Percentiles rank a stretch among this genome's conserved stretches.
Evolutionary conservation across 2,888 invertebrate genomes (phyloP).

Genomic region (Parasteatoda lunata): DNA sequence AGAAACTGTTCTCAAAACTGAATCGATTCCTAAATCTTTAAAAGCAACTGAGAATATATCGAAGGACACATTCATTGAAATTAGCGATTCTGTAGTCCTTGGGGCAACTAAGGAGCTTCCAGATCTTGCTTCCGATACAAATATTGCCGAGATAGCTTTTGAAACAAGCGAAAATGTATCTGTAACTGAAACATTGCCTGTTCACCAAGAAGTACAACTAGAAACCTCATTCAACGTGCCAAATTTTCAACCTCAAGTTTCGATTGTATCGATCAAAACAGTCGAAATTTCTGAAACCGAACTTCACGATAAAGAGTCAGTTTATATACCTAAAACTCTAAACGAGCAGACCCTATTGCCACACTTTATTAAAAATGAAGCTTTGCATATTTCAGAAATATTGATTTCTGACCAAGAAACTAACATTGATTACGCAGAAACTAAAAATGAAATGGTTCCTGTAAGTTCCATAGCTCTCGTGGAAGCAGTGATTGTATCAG

Average conservation of each 20-base stretch:
- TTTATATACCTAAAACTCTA: constrained; percentile 17
- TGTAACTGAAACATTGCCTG: constrained; percentile 47
- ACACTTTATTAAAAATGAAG: constrained; percentile 49
- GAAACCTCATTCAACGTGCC: background rate
- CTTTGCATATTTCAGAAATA: constrained; percentile 58
- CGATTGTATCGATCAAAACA: constrained; percentile 38
- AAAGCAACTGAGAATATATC: constrained; percentile 28
- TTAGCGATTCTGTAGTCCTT: constrained; percentile 35
- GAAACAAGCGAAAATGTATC: constrained; percentile 40
- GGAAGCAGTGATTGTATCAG: constrained; percentile 64
- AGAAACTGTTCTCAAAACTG: constrained; percentile 23
- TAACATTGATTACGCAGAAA: constrained; percentile 24
- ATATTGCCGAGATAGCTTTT: constrained; percentile 70
- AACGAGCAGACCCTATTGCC: constrained; percentile 11
- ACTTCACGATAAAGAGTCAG: constrained; percentile 61
- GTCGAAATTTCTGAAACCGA: constrained; percentile 52
- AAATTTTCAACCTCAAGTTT: constrained; percentile 19
- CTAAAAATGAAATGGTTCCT: constrained; percentile 24
- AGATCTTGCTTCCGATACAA: constrained; percentile 67
- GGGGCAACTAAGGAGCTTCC: constrained; percentile 39
- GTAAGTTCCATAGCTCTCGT: constrained; percentile 23
- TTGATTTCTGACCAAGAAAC: constrained; percentile 31
- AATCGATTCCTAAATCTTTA: constrained; percentile 36
- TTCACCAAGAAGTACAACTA: constrained; percentile 34
- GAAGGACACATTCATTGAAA: constrained; percentile 27